phyloP scores from a whole-genome alignment of 1,140 invertebrate species.

The Saccostrea cuccullata region DNA sequence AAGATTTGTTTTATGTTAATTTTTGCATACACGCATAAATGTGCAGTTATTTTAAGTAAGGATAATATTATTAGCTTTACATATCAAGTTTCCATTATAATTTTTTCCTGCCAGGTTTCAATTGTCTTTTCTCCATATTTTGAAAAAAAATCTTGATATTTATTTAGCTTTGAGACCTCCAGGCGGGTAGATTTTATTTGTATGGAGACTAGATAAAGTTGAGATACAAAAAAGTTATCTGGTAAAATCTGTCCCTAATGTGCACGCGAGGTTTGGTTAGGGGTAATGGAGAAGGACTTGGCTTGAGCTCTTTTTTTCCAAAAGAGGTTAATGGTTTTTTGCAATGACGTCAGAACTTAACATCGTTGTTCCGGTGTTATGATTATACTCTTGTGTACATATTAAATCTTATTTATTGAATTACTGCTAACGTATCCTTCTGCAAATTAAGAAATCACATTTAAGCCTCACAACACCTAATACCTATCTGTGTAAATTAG shows the following conservation, averaged over 20 bases:
- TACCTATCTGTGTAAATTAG: neutral
- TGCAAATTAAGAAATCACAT: constrained; percentile 23
- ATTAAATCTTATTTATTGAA: constrained; percentile 12
- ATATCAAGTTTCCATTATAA: constrained; percentile 1
- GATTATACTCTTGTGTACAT: neutral
- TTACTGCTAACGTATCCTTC: neutral
- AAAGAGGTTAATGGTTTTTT: constrained; percentile 24
- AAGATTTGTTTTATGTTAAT: neutral
- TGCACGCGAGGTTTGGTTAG: constrained; percentile 8
- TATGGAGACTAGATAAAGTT: constrained; percentile 6
- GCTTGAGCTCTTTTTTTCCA: constrained; percentile 1
- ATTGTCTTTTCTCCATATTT: constrained; percentile 18
- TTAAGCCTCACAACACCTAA: neutral
- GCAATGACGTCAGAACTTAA: neutral
- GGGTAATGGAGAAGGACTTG: neutral
- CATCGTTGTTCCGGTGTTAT: neutral
- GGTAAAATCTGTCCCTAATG: neutral
- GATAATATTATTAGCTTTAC: constrained; percentile 3
- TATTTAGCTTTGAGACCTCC: constrained; percentile 22
- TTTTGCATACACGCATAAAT: neutral
- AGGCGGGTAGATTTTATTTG: constrained; percentile 17
- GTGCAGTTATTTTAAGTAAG: neutral
- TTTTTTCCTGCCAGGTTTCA: constrained; percentile 26
- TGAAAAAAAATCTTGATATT: neutral
- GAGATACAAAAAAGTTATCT: constrained; percentile 24